A percentile compares a stretch with the other conserved stretches of the same genome.
Evolutionary conservation across 2,888 invertebrate species (phyloP).

Genomic region (Sicus ferrugineus): DNA sequence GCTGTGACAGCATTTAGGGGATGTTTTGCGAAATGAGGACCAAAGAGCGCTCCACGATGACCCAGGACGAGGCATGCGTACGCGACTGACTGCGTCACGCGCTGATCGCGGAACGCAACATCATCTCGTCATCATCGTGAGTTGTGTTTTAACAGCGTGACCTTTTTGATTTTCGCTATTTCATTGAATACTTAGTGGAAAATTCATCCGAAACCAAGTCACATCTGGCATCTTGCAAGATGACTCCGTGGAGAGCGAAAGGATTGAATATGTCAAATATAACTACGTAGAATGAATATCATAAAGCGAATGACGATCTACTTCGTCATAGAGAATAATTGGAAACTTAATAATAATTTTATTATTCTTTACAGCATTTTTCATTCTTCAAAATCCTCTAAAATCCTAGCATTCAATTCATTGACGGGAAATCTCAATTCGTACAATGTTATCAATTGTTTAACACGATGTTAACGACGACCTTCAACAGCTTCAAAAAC

Average conservation of each 20-base stretch:
- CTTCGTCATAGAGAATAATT: no score
- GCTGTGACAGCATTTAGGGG: constrained; percentile 3
- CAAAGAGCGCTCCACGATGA: constrained; percentile 9
- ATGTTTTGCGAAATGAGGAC: constrained; percentile 18
- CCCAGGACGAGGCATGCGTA: constrained; percentile 15
- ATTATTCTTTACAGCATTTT: no score
- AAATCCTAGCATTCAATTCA: neutral
- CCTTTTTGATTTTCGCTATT: constrained; percentile 19
- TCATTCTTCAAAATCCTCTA: neutral
- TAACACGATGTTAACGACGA: no score
- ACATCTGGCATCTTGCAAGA: constrained; percentile 29
- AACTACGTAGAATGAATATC: no score
- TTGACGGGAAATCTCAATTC: neutral
- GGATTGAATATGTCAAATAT: constrained; percentile 17
- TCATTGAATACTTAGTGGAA: neutral
- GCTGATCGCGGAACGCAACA: neutral
- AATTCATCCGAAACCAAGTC: neutral
- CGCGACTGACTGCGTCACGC: neutral
- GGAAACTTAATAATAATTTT: neutral
- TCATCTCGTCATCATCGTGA: neutral
- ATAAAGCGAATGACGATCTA: no score
- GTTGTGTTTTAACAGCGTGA: neutral
- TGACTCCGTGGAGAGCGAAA: constrained; percentile 18
- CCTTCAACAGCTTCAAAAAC: no score
- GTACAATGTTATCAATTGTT: neutral